These are phyloP conservation scores for Drosophila leonis DNA, from an alignment of 2,888 invertebrate genomes.

Conservation along the genomic window DNA sequence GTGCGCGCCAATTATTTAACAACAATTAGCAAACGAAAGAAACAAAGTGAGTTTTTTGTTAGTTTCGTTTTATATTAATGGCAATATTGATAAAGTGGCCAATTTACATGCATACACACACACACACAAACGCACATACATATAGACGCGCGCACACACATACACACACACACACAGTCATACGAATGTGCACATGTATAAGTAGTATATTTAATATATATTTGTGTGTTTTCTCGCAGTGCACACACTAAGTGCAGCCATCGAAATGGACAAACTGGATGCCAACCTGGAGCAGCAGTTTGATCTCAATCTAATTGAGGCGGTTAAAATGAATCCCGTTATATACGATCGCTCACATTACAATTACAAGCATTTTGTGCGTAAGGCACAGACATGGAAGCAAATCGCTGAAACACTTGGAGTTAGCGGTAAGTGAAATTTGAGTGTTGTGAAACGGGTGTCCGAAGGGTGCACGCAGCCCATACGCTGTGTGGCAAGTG, in stretches of 20 bases:
- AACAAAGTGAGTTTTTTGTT: conserved; percentile 76
- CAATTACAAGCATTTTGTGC: conserved; percentile 83
- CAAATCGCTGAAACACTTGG: conserved; percentile 83
- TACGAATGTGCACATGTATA: conserved; percentile 2
- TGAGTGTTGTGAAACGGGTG: conserved; percentile 27
- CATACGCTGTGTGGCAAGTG: conserved; percentile 58
- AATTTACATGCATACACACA: conserved; percentile 34
- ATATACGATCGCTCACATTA: conserved; percentile 84
- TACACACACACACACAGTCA: background rate
- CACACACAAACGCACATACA: background rate
- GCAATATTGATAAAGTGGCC: conserved; percentile 44
- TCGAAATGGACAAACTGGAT: conserved; percentile 82
- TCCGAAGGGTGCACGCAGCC: conserved; percentile 42
- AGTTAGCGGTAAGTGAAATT: conserved; percentile 82
- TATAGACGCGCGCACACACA: conserved; percentile 6
- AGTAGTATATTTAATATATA: conserved; percentile 37
- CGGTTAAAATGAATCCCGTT: conserved; percentile 83
- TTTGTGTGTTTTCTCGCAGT: conserved; percentile 52
- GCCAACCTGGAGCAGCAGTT: conserved; percentile 84
- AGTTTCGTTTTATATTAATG: conserved; percentile 13
- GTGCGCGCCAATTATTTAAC: conserved; percentile 80
- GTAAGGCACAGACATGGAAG: conserved; percentile 84
- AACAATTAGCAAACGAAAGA: conserved; percentile 75
- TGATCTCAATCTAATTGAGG: conserved; percentile 83
- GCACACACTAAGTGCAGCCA: conserved; percentile 75